phyloP scores from a whole-genome alignment of 2,113 vertebrate species.

The Oncorhynchus masou region DNA sequence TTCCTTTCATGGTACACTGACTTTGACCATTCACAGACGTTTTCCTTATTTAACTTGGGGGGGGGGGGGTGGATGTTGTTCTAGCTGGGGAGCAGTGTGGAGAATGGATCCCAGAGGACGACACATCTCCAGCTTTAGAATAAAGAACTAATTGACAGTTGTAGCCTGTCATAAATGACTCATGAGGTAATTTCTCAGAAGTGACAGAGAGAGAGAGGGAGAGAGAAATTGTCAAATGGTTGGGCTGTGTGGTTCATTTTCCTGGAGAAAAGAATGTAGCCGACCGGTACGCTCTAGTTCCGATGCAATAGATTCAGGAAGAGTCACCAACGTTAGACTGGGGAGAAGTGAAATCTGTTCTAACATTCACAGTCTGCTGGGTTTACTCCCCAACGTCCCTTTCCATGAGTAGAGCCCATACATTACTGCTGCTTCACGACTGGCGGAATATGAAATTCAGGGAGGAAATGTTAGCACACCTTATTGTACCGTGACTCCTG shows the following conservation, averaged over 20 bases:
- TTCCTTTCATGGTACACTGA: conserved; percentile 70
- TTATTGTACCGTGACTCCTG: too few species aligned
- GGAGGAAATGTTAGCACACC: too few species aligned
- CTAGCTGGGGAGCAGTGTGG: conserved; percentile 71
- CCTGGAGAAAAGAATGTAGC: too few species aligned
- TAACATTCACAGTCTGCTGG: conserved; percentile 15
- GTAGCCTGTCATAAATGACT: conserved; percentile 63
- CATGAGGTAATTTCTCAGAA: too few species aligned
- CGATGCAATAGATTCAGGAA: too few species aligned
- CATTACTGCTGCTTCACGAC: conserved; percentile 5
- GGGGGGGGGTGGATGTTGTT: conserved; percentile 61
- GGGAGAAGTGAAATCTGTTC: too few species aligned
- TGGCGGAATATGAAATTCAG: not conserved
- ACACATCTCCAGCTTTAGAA: conserved; percentile 65
- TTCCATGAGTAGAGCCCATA: conserved; percentile 11
- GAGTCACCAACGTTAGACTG: not conserved
- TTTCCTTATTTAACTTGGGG: conserved; percentile 70
- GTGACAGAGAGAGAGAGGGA: conserved; percentile 35
- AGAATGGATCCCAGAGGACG: conserved; percentile 71
- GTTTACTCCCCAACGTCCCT: conserved; percentile 31
- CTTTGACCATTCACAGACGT: conserved; percentile 57
- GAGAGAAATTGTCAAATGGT: not conserved
- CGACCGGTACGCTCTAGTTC: too few species aligned
- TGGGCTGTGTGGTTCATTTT: too few species aligned
- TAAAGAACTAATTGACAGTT: conserved; percentile 73